A percentile compares a stretch with the other conserved stretches of the same genome.
Conservation (phyloP, 2,113 vertebrate species). For the Merops nubicus region DNA sequence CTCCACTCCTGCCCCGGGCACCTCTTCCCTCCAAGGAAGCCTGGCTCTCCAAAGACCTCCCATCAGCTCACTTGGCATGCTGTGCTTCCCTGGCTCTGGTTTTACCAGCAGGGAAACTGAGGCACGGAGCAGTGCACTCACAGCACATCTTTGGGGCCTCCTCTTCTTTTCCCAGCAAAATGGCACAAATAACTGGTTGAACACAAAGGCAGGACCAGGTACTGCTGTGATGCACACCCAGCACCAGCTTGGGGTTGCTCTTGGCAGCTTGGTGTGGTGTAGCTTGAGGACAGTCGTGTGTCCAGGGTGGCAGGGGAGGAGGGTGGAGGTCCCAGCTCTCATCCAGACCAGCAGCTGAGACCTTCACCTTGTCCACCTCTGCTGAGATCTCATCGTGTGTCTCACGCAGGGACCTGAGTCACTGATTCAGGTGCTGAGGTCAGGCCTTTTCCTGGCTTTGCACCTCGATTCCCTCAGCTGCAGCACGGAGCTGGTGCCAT, state of each 20-base stretch:
- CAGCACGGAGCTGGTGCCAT: rapidly evolving
- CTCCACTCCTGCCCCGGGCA: not conserved
- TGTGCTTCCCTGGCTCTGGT: rapidly evolving
- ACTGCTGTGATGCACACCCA: not conserved
- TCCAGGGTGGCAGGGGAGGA: not conserved
- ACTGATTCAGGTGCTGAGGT: not conserved
- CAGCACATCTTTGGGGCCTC: not conserved
- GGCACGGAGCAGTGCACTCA: not conserved
- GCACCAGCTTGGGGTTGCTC: not conserved
- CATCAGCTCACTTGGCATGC: rapidly evolving
- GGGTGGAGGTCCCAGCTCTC: not conserved
- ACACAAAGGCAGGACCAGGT: not conserved
- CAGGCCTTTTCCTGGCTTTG: rapidly evolving
- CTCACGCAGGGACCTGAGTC: not conserved
- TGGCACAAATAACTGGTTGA: not conserved
- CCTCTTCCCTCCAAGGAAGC: not conserved
- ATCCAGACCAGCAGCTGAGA: not conserved
- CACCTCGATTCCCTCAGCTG: not conserved
- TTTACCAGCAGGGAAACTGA: not conserved
- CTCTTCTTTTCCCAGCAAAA: not conserved
- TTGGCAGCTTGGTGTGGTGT: not conserved
- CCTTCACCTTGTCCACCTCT: not conserved
- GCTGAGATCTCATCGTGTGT: not conserved
- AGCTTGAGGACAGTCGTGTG: not conserved
- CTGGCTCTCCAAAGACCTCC: not conserved